Conservation (phyloP, 2,888 invertebrate genomes). For the Morpho helenor region DNA sequence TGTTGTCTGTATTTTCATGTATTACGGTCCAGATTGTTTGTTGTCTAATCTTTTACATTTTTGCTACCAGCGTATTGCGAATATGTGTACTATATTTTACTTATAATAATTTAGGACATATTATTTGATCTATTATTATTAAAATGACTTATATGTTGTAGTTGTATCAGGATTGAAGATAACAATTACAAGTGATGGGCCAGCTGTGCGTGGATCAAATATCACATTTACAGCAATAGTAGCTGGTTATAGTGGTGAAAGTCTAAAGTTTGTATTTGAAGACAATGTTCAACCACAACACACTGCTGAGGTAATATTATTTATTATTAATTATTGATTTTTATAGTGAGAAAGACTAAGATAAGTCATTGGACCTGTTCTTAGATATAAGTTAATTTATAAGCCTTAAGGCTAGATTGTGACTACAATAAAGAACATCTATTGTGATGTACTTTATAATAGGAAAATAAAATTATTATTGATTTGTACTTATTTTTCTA, state of each 20-base stretch:
- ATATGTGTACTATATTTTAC: no score
- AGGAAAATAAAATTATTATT: no score
- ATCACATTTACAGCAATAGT: slow-evolving; percentile 84
- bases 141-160: slow-evolving; percentile 33
- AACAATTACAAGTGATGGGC: slow-evolving; percentile 80
- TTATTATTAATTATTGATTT: neutral
- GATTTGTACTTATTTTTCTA: no score
- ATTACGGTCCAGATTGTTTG: no score
- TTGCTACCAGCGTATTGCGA: no score
- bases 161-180: slow-evolving; percentile 54
- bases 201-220: slow-evolving; percentile 85
- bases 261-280: slow-evolving; percentile 76
- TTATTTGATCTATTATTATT: neutral
- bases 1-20: no score
- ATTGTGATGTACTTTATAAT: no score
- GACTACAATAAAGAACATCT: no score
- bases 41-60: neutral
- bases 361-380: no score
- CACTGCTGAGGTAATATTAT: slow-evolving; percentile 58
- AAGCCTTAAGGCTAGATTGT: no score
- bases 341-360: no score
- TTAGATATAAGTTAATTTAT: no score
- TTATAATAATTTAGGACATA: neutral
- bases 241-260: slow-evolving; percentile 56
- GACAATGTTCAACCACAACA: slow-evolving; percentile 80